These are phyloP conservation scores for Porphyrio hochstetteri DNA, from an alignment of 2,113 vertebrate genomes.

Conservation along the genomic window DNA sequence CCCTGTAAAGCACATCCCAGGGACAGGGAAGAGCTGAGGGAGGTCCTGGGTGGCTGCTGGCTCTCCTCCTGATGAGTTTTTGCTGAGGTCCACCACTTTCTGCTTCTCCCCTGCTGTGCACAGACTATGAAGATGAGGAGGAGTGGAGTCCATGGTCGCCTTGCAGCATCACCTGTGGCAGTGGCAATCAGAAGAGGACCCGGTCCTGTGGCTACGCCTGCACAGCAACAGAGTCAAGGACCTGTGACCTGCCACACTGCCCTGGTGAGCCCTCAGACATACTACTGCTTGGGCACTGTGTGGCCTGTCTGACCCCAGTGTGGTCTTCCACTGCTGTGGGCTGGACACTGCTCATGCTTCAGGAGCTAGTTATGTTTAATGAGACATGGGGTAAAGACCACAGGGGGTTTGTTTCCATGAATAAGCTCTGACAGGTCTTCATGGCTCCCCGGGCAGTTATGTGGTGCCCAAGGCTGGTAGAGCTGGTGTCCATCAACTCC, in stretches of 20 bases:
- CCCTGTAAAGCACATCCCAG: not conserved
- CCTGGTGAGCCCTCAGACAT: conserved; percentile 75
- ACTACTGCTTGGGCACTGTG: not conserved
- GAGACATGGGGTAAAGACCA: not conserved
- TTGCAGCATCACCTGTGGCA: conserved; percentile 86
- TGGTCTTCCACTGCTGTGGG: not conserved
- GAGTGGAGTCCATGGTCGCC: conserved; percentile 91
- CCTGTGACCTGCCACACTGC: conserved; percentile 82
- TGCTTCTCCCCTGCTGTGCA: conserved; percentile 5
- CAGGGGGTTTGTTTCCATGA: not conserved
- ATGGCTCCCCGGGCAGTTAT: not conserved
- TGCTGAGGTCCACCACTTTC: not conserved
- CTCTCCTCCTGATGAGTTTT: not conserved
- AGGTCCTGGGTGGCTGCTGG: not conserved
- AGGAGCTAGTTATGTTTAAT: not conserved
- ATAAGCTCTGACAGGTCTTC: not conserved
- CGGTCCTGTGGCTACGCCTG: conserved; percentile 88
- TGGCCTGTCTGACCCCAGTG: not conserved
- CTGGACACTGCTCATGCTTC: not conserved
- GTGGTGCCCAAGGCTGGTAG: not conserved
- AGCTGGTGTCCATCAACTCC: not conserved
- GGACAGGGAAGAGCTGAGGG: not conserved
- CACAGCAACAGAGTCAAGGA: conserved; percentile 82
- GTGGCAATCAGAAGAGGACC: conserved; percentile 84
- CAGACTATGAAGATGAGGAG: conserved; percentile 83